Conservation (phyloP, 2,113 vertebrate species). For the Nibea coibor region DNA sequence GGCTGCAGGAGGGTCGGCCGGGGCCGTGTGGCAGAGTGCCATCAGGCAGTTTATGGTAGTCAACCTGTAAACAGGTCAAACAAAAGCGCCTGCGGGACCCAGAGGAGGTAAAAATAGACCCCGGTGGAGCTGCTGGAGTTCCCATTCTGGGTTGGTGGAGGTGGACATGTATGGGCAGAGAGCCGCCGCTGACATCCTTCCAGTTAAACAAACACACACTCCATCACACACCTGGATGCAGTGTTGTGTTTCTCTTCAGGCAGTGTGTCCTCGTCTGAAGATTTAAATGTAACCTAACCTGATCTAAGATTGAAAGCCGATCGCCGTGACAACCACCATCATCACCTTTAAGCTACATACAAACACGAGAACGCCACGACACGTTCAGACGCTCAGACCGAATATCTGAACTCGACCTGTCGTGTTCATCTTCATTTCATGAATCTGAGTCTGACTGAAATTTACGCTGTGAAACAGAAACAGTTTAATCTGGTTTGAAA, state of each 20-base stretch:
- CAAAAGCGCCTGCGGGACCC: constrained; percentile 48
- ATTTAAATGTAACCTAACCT: too few species aligned
- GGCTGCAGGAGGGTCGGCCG: background rate
- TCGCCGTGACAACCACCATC: too few species aligned
- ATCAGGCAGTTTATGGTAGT: constrained; percentile 53
- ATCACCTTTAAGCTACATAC: too few species aligned
- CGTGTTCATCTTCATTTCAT: too few species aligned
- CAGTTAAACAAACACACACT: background rate
- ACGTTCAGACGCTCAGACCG: too few species aligned
- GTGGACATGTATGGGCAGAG: constrained; percentile 50
- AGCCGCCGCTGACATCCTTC: background rate
- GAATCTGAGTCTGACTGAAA: too few species aligned
- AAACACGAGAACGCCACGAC: too few species aligned
- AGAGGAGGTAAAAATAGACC: constrained; percentile 69
- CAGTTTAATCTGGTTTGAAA: too few species aligned
- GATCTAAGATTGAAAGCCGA: too few species aligned
- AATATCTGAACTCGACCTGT: too few species aligned
- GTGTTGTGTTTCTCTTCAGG: background rate
- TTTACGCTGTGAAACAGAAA: too few species aligned
- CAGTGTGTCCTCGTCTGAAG: too few species aligned
- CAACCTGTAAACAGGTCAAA: constrained; percentile 62
- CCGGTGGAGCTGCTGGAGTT: constrained; percentile 20
- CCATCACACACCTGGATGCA: constrained; percentile 9
- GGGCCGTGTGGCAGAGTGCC: background rate
- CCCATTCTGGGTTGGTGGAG: constrained; percentile 3